phyloP scores from a whole-genome alignment of 1,140 invertebrate genomes.

The Harpegnathos saltator region DNA sequence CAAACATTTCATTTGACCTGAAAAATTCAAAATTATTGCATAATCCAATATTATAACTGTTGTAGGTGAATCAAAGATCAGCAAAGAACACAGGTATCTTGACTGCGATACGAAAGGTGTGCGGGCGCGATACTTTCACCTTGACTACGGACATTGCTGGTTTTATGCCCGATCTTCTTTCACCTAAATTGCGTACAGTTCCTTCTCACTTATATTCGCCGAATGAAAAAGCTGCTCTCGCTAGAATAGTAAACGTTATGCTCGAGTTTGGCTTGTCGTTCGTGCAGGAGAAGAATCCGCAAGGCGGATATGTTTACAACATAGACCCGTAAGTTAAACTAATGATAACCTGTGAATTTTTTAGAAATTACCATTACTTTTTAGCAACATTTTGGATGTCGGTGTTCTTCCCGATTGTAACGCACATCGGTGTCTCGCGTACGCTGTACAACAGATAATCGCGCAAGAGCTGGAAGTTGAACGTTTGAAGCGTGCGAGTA shows the following conservation, averaged over 20 bases:
- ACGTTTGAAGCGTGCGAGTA: constrained; percentile 87
- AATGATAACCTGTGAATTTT: background rate
- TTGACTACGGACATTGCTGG: constrained; percentile 92
- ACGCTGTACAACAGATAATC: constrained; percentile 91
- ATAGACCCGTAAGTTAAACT: constrained; percentile 91
- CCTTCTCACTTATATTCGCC: constrained; percentile 90
- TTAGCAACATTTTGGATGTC: constrained; percentile 84
- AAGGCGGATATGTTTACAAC: constrained; percentile 93
- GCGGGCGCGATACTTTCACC: constrained; percentile 87
- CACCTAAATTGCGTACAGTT: constrained; percentile 92
- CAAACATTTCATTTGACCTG: no score
- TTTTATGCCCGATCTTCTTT: constrained; percentile 91
- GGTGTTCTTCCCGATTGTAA: constrained; percentile 82
- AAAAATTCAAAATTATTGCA: background rate
- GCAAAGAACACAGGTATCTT: constrained; percentile 87
- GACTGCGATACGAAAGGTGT: constrained; percentile 86
- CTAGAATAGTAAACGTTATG: constrained; percentile 93
- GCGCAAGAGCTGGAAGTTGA: constrained; percentile 91
- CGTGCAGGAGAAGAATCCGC: constrained; percentile 91
- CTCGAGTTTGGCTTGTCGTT: constrained; percentile 95
- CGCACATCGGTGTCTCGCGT: constrained; percentile 83
- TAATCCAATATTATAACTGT: constrained; percentile 46
- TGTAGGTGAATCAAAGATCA: constrained; percentile 87
- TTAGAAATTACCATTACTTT: constrained; percentile 54
- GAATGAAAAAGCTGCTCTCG: constrained; percentile 91